These are phyloP conservation scores for Phoebastria nigripes DNA, from an alignment of 2,797 vertebrate genomes.

Conservation along the genomic window DNA sequence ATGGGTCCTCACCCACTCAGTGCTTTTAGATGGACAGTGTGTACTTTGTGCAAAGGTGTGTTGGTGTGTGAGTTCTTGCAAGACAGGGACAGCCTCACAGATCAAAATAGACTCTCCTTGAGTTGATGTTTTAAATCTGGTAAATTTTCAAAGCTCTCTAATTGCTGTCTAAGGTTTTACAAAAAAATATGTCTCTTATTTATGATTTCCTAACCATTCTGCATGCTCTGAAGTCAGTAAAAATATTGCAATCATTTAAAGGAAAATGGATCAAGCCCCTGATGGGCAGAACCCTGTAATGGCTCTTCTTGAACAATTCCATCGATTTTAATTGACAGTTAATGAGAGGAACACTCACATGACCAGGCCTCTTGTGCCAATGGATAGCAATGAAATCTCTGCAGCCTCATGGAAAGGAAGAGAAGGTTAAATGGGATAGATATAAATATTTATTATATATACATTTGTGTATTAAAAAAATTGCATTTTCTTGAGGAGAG, in stretches of 20 bases:
- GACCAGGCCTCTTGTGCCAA: neutral
- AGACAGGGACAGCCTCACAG: neutral
- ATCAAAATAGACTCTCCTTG: neutral
- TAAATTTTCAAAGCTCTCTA: neutral
- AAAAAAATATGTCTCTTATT: neutral
- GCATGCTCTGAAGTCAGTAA: neutral
- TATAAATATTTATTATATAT: neutral
- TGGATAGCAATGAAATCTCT: neutral
- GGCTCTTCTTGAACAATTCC: neutral
- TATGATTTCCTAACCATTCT: neutral
- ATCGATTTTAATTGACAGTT: slow-evolving; percentile 34
- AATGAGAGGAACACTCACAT: neutral
- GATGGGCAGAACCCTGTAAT: neutral
- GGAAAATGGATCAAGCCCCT: slow-evolving; percentile 25
- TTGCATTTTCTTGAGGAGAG: neutral
- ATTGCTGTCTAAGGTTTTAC: neutral
- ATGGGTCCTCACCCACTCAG: neutral
- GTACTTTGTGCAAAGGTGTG: neutral
- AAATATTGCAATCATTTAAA: neutral
- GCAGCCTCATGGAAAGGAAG: neutral
- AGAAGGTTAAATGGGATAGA: neutral
- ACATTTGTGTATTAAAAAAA: neutral
- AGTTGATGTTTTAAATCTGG: neutral
- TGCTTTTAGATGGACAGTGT: neutral
- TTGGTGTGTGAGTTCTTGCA: neutral